Percentiles rank a stretch among this genome's conserved stretches.
Evolutionary conservation across 1,140 invertebrate genomes (phyloP).

Genomic region (Heliconius himera): DNA sequence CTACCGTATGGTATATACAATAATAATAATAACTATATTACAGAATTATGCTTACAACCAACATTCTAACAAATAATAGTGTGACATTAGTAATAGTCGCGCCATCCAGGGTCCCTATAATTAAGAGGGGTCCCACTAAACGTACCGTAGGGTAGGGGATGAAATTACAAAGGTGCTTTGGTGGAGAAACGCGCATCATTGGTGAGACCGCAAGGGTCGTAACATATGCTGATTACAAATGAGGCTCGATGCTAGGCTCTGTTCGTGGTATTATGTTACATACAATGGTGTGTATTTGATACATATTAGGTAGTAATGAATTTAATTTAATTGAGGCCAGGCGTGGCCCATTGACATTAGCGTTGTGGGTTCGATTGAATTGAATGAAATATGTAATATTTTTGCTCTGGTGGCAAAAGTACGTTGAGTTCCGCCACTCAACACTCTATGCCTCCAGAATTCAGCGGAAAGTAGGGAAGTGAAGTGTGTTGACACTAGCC

Average conservation of each 20-base stretch:
- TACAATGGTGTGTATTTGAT: not conserved
- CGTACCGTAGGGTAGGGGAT: slow-evolving; percentile 44
- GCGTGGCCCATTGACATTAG: too few species aligned
- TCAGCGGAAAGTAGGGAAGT: too few species aligned
- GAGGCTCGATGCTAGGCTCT: slow-evolving; percentile 36
- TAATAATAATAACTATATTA: not conserved
- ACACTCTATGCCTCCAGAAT: too few species aligned
- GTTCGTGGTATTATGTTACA: slow-evolving; percentile 20
- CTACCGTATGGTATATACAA: too few species aligned
- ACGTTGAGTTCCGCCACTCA: too few species aligned
- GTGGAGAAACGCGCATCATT: slow-evolving; percentile 47
- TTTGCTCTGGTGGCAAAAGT: too few species aligned
- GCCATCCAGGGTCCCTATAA: slow-evolving; percentile 49
- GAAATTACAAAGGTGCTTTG: slow-evolving; percentile 58
- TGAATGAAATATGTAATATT: too few species aligned
- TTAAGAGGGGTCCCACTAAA: slow-evolving; percentile 51
- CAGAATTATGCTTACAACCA: not conserved
- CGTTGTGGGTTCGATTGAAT: too few species aligned
- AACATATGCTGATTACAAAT: slow-evolving; percentile 60
- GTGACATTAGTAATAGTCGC: slow-evolving; percentile 44
- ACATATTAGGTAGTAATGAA: too few species aligned
- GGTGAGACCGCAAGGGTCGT: slow-evolving; percentile 55
- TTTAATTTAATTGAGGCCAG: too few species aligned
- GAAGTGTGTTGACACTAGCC: too few species aligned
- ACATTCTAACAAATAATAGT: slow-evolving; percentile 34